Evolutionary conservation across 2,888 invertebrate genomes (phyloP).

Genomic region (Amiota minor): DNA sequence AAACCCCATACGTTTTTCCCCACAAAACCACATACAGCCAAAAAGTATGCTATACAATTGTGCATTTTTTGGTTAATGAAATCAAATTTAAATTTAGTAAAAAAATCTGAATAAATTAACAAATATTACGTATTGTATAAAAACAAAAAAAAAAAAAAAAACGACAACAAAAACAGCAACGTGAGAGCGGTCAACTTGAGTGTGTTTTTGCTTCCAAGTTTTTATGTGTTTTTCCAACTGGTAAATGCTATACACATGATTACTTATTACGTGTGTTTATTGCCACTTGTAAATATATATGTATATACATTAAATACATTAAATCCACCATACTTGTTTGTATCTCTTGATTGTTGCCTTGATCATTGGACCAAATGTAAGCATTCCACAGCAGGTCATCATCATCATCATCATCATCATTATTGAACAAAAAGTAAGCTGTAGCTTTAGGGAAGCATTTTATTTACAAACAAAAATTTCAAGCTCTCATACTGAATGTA

Average conservation of each 20-base stretch:
- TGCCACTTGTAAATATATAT: slow-evolving; percentile 44
- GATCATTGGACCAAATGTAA: slow-evolving; percentile 3
- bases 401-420: not conserved
- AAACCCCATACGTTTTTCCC: not conserved
- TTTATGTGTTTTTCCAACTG: slow-evolving; percentile 24
- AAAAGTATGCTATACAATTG: slow-evolving; percentile 54
- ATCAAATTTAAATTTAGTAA: too few relatives aligned
- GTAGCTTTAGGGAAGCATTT: too few relatives aligned
- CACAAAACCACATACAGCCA: slow-evolving; percentile 39
- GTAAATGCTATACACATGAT: not conserved
- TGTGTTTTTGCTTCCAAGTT: not conserved
- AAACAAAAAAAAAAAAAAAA: too few relatives aligned
- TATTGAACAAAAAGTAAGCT: not conserved
- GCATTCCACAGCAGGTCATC: slow-evolving; percentile 5
- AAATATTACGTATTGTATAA: slow-evolving; percentile 57
- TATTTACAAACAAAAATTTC: slow-evolving; percentile 13
- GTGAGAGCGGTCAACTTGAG: slow-evolving; percentile 43
- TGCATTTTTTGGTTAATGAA: not conserved
- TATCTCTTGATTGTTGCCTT: slow-evolving; percentile 16
- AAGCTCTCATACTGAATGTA: slow-evolving; percentile 22
- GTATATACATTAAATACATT: not conserved
- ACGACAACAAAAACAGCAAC: slow-evolving; percentile 37
- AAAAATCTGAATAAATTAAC: too few relatives aligned
- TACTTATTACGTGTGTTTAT: slow-evolving; percentile 41
- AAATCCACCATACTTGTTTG: not conserved